Evolutionary conservation across 1,140 invertebrate species (phyloP).

Genomic region (Holotrichia oblita): DNA sequence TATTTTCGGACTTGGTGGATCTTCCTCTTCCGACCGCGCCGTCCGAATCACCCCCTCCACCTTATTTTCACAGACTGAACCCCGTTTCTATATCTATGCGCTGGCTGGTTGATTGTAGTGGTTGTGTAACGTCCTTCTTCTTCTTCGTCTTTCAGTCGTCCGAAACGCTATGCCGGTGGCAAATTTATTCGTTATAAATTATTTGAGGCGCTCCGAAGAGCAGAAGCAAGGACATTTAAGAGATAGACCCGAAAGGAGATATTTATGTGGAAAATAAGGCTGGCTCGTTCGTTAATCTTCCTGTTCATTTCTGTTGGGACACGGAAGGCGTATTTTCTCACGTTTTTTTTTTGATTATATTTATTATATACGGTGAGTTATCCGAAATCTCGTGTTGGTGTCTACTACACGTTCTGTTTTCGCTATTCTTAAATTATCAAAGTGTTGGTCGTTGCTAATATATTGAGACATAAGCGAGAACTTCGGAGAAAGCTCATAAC

Average conservation of each 20-base stretch:
- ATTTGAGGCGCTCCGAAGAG: slow-evolving; percentile 15
- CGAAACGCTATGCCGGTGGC: slow-evolving; percentile 1
- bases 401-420: no score
- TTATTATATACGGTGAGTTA: slow-evolving; percentile 7
- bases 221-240: slow-evolving; percentile 22
- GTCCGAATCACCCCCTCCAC: not conserved
- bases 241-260: slow-evolving; percentile 33
- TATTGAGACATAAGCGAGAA: no score
- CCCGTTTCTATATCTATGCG: not conserved
- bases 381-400: not conserved
- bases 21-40: slow-evolving; percentile 23
- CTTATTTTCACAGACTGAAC: not conserved
- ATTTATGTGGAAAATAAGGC: slow-evolving; percentile 36
- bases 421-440: no score
- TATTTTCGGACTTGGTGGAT: slow-evolving; percentile 31
- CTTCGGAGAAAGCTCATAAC: no score
- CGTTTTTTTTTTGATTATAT: slow-evolving; percentile 35
- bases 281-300: slow-evolving; percentile 30
- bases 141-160: slow-evolving; percentile 15
- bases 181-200: slow-evolving; percentile 36
- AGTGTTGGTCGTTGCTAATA: no score
- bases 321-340: slow-evolving; percentile 34
- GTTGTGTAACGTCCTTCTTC: not conserved
- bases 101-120: not conserved
- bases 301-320: slow-evolving; percentile 26